phyloP scores from a whole-genome alignment of 2,888 invertebrate species.

The Drosophila anomelani region DNA sequence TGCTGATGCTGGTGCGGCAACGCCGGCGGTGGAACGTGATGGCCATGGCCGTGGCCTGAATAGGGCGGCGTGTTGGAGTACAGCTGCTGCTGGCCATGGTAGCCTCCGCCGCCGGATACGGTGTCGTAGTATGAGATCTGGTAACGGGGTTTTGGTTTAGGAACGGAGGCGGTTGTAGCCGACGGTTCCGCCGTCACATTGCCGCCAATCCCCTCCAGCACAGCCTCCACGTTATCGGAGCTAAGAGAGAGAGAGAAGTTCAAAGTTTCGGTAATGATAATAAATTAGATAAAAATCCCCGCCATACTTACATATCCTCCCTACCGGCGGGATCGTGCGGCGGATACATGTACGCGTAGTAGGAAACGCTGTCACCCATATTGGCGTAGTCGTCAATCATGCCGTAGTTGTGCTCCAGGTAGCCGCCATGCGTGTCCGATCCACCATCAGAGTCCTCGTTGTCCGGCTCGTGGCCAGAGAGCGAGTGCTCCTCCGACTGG shows the following conservation, averaged over 20 bases:
- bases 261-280: not conserved
- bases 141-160: conserved; percentile 75
- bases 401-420: conserved; percentile 87
- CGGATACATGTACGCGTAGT: conserved; percentile 87
- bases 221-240: conserved; percentile 85
- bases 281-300: not conserved
- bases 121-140: conserved; percentile 81
- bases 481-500: conserved; percentile 87
- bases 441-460: conserved; percentile 90
- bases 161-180: conserved; percentile 40
- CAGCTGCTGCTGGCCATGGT: conserved; percentile 73
- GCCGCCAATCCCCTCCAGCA: conserved; percentile 83
- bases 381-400: conserved; percentile 83
- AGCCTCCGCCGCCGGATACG: conserved; percentile 55
- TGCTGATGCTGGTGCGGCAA: conserved; percentile 77
- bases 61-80: conserved; percentile 80
- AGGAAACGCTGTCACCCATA: conserved; percentile 86
- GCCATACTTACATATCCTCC: conserved; percentile 83
- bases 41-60: conserved; percentile 56
- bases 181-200: conserved; percentile 55
- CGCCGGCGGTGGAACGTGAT: conserved; percentile 62
- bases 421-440: conserved; percentile 87
- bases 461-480: conserved; percentile 90
- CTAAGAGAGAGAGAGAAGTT: conserved; percentile 66
- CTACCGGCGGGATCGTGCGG: conserved; percentile 86